These are phyloP conservation scores for Rhabditophanes sp. DNA, from an alignment of 2,888 invertebrate genomes.

Conservation along the genomic window DNA sequence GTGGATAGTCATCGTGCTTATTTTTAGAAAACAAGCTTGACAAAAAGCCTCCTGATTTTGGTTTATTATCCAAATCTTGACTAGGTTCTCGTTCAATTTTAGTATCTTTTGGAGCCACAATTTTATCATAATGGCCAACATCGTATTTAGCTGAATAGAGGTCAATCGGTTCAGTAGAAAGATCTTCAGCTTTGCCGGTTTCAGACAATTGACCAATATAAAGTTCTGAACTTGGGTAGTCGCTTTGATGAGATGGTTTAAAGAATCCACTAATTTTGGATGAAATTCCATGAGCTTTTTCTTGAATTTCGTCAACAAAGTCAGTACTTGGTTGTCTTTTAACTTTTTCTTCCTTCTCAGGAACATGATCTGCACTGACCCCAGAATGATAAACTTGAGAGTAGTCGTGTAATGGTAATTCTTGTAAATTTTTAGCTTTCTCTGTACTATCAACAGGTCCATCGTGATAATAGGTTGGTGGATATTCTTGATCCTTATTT, in stretches of 20 bases:
- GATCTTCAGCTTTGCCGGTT: conserved; percentile 6
- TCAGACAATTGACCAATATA: conserved; percentile 11
- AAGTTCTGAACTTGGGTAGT: conserved; percentile 12
- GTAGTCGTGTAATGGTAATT: conserved; percentile 12
- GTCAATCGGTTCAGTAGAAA: conserved; percentile 14
- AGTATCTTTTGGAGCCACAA: conserved; percentile 1
- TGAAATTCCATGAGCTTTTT: conserved; percentile 8
- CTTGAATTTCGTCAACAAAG: conserved; percentile 4
- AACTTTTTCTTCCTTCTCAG: neutral
- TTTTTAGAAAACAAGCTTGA: too few species aligned
- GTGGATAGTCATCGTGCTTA: conserved; percentile 8
- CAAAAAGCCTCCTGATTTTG: conserved; percentile 4
- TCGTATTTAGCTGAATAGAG: conserved; percentile 13
- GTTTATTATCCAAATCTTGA: conserved; percentile 4
- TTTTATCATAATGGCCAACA: conserved; percentile 10
- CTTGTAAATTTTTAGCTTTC: conserved; percentile 12
- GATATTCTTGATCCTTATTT: conserved; percentile 14
- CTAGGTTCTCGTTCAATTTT: conserved; percentile 4
- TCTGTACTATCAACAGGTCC: conserved; percentile 15
- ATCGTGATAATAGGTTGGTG: conserved; percentile 12
- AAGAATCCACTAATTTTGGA: conserved; percentile 11
- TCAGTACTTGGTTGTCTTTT: conserved; percentile 2
- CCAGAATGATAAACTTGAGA: conserved; percentile 11
- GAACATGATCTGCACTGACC: conserved; percentile 6
- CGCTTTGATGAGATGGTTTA: conserved; percentile 10